A percentile compares a stretch with the other conserved stretches of the same genome.
Conservation (phyloP, 2,888 invertebrate genomes). For the Biston betularia region DNA sequence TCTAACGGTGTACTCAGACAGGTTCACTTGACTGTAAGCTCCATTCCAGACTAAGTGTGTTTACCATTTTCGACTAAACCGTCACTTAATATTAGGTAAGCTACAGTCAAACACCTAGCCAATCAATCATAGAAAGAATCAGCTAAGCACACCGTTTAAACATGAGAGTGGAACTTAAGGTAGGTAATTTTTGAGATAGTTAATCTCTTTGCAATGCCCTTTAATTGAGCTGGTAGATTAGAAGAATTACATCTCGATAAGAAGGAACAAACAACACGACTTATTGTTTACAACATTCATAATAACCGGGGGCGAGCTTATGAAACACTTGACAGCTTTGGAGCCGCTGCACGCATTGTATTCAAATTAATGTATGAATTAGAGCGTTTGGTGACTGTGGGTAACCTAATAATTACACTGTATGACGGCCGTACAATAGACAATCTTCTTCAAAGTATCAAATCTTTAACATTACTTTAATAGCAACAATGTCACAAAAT, state of each 20-base stretch:
- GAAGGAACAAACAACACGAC: conserved; percentile 26
- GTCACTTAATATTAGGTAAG: too few relatives aligned
- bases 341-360: conserved; percentile 66
- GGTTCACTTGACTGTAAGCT: too few relatives aligned
- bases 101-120: too few relatives aligned
- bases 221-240: conserved; percentile 29
- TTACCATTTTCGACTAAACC: too few relatives aligned
- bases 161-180: too few relatives aligned
- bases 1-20: too few relatives aligned
- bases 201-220: neutral
- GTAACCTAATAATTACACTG: conserved; percentile 55
- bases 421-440: conserved; percentile 27
- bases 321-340: conserved; percentile 61
- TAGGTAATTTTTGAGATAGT: too few relatives aligned
- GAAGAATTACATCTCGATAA: conserved; percentile 35
- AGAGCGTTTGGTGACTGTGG: conserved; percentile 54
- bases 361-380: conserved; percentile 70
- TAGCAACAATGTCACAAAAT: too few relatives aligned
- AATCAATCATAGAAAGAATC: too few relatives aligned
- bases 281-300: neutral
- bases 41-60: too few relatives aligned
- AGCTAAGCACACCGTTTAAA: too few relatives aligned
- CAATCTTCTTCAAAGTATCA: neutral
- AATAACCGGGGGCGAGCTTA: conserved; percentile 50
- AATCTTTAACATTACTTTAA: neutral